Evolutionary conservation across 1,140 invertebrate genomes (phyloP), one percentile per base, ranked within the genome.

Genomic region (Paracyclopina nana): DNA sequence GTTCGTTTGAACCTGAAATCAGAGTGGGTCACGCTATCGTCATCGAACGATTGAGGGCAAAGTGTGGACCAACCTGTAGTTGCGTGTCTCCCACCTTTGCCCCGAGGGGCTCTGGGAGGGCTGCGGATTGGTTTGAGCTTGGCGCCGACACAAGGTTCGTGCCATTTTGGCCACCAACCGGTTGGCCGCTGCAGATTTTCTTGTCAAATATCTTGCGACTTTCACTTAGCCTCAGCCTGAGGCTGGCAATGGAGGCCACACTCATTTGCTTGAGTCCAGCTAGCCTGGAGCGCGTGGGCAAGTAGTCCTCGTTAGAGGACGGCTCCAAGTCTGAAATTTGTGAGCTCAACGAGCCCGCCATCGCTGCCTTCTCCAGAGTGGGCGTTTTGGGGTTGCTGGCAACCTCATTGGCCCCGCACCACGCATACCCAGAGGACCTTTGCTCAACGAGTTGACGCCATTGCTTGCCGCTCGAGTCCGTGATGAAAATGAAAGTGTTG

Each of bases 51-150:
- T n/a, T n/a, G n/a, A n/a, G n/a, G n/a, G n/a, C n/a, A n/a, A n/a
- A n/a, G n/a, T n/a, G n/a, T n/a, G n/a, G n/a, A n/a, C n/a, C n/a
- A n/a, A n/a, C n/a, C n/a, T n/a, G n/a, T n/a, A n/a, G n/a, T n/a
- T n/a, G n/a, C n/a, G n/a, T n/a, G n/a, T 48, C 45, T 4, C 45
- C 45, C 25, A 48, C 14, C 27, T 48, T 48, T 9, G 25, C 45
- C 2, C 24, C 22, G 8, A 48, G 22, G 4, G 45, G n/a, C 24
- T 48, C 45, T 29, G 28, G 28, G 4, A 24, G 45, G 4, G 25
- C 22, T 11, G 14, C 9, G 4, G n/a, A 14, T 26, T 11, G 27
- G 30, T 48, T 48, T 11, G 14, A 16, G 2, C 11, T 26, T 9
- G 29, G n/a, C 29, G 8, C n/a, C 8, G n/a, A 18, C 6, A 42